A percentile compares a stretch with the other conserved stretches of the same genome.
phyloP scores from a whole-genome alignment of 2,113 vertebrate genomes.

The Mormyrus iriodes region DNA sequence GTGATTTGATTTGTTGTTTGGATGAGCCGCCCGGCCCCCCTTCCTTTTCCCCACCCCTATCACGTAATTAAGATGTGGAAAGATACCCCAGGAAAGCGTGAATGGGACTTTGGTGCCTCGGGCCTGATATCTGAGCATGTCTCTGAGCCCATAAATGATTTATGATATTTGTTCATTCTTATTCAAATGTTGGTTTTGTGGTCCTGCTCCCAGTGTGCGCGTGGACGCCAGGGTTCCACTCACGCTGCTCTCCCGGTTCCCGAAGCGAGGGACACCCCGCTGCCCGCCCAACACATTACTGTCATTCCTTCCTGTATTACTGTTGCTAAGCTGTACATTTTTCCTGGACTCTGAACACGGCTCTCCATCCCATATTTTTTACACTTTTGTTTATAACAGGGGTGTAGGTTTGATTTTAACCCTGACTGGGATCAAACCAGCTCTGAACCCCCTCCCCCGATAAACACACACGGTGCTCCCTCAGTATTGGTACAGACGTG shows the following conservation, averaged over 20 bases:
- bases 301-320: conserved; percentile 2
- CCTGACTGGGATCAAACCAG: neutral
- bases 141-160: conserved; percentile 34
- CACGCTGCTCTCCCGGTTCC: neutral
- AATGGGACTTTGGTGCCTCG: conserved; percentile 20
- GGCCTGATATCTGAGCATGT: conserved; percentile 30
- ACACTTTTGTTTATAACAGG: neutral
- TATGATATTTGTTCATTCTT: conserved; percentile 40
- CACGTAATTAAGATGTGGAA: conserved; percentile 20
- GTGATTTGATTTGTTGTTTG: conserved; percentile 20
- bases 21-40: neutral
- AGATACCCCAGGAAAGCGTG: neutral
- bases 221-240: neutral
- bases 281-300: conserved; percentile 7
- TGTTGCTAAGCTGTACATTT: neutral
- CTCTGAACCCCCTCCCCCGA: neutral
- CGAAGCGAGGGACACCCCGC: neutral
- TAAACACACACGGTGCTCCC: neutral
- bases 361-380: neutral
- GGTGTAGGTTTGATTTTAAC: neutral
- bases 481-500: neutral
- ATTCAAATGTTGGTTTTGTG: conserved; percentile 28
- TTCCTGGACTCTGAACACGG: neutral
- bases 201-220: conserved; percentile 13
- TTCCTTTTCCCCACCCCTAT: neutral